These are phyloP conservation scores for Silurus meridionalis DNA, from an alignment of 2,113 vertebrate species.

Conservation along the genomic window DNA sequence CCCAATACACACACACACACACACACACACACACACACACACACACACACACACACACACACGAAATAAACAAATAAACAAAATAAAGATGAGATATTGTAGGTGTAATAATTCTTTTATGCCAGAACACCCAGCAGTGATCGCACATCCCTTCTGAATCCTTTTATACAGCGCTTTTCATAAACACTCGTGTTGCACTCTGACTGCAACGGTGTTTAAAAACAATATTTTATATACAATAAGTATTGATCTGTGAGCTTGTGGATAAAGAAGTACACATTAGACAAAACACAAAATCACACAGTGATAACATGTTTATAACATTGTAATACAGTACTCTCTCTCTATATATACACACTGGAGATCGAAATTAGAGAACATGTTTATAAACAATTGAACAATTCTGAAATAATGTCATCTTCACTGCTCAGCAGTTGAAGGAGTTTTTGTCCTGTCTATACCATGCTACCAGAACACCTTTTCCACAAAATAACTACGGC, in stretches of 20 bases:
- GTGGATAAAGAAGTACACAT: neutral
- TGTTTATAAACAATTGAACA: no score
- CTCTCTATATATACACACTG: no score
- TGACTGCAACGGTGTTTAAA: neutral
- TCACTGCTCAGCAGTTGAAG: no score
- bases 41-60: neutral
- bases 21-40: neutral
- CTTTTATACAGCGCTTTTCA: neutral
- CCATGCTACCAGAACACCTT: no score
- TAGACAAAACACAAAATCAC: neutral
- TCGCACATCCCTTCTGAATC: neutral
- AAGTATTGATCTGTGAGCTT: neutral
- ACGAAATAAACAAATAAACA: neutral
- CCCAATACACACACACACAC: neutral
- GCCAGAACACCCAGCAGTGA: neutral
- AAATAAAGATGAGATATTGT: neutral
- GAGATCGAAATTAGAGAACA: no score
- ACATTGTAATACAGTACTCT: slow-evolving; percentile 3
- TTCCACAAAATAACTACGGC: no score
- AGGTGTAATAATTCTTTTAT: neutral
- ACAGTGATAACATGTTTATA: neutral
- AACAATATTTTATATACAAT: neutral
- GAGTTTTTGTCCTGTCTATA: no score
- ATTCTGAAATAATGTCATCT: no score
- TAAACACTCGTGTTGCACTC: neutral